Percentiles rank a stretch among this genome's conserved stretches.
These are phyloP conservation scores for Elymnias hypermnestra DNA, from an alignment of 1,140 invertebrate species.

Conservation along the genomic window DNA sequence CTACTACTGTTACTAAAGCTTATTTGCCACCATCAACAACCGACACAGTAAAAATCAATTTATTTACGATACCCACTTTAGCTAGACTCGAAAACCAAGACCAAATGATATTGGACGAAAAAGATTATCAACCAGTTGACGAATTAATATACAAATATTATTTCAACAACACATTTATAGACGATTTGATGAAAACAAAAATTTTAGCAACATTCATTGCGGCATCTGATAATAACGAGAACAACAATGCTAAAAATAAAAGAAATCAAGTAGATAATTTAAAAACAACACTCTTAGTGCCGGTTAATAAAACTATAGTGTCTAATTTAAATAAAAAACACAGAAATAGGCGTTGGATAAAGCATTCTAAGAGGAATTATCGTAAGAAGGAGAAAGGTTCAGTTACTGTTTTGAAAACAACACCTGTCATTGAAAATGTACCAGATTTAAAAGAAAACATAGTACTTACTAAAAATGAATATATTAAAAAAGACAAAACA, in stretches of 20 bases:
- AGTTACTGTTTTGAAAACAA: too few relatives aligned
- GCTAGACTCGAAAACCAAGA: slow-evolving; percentile 42
- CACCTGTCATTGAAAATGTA: too few relatives aligned
- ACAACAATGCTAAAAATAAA: slow-evolving; percentile 39
- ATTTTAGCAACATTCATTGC: slow-evolving; percentile 27
- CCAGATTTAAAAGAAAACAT: slow-evolving; percentile 9
- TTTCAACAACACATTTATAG: slow-evolving; percentile 63
- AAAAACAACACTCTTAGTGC: slow-evolving; percentile 42
- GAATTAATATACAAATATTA: slow-evolving; percentile 66
- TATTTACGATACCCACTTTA: slow-evolving; percentile 44
- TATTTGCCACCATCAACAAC: slow-evolving; percentile 19
- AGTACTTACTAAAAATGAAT: slow-evolving; percentile 9
- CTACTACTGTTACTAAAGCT: slow-evolving; percentile 11
- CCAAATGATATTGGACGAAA: slow-evolving; percentile 45
- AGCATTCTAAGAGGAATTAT: slow-evolving; percentile 27
- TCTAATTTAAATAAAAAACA: slow-evolving; percentile 6
- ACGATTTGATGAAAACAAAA: slow-evolving; percentile 53
- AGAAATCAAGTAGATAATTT: slow-evolving; percentile 30
- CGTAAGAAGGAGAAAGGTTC: slow-evolving; percentile 32
- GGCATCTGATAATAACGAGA: slow-evolving; percentile 19
- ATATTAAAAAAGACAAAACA: slow-evolving; percentile 11
- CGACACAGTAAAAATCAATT: slow-evolving; percentile 55
- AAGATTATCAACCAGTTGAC: slow-evolving; percentile 52
- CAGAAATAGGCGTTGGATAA: slow-evolving; percentile 53
- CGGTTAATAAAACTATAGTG: slow-evolving; percentile 30